Conservation (phyloP, 2,113 vertebrate species). For the Pterocles gutturalis region DNA sequence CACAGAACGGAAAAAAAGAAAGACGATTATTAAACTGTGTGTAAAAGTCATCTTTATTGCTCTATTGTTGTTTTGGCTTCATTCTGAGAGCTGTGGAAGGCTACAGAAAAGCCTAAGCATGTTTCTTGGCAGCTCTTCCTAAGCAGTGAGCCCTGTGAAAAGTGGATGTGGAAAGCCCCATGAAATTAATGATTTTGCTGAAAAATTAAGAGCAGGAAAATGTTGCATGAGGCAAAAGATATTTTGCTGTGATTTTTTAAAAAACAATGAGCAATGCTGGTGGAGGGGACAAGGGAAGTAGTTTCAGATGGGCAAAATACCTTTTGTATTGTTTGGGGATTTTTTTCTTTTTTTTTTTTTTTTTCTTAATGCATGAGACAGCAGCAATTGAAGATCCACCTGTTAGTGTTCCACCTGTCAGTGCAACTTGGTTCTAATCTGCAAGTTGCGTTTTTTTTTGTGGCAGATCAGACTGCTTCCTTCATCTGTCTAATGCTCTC, state of each 20-base stretch:
- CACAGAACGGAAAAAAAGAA: not conserved
- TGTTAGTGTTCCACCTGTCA: not conserved
- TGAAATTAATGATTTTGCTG: slow-evolving; percentile 21
- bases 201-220: slow-evolving; percentile 10
- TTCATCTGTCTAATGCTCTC: not conserved
- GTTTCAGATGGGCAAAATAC: not conserved
- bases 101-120: not conserved
- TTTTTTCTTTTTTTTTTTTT: not conserved
- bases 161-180: slow-evolving; percentile 21
- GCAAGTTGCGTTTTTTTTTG: not conserved
- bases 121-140: slow-evolving; percentile 35
- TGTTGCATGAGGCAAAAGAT: not conserved
- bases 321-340: not conserved
- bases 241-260: not conserved
- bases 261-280: not conserved
- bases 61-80: slow-evolving; percentile 54
- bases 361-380: not conserved
- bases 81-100: not conserved
- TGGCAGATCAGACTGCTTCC: not conserved
- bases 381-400: not conserved
- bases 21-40: slow-evolving; percentile 39
- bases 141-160: slow-evolving; percentile 13
- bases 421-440: not conserved
- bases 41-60: slow-evolving; percentile 47
- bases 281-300: not conserved